Conservation (phyloP, 2,888 invertebrate species). For the Dolichomitus sp. region DNA sequence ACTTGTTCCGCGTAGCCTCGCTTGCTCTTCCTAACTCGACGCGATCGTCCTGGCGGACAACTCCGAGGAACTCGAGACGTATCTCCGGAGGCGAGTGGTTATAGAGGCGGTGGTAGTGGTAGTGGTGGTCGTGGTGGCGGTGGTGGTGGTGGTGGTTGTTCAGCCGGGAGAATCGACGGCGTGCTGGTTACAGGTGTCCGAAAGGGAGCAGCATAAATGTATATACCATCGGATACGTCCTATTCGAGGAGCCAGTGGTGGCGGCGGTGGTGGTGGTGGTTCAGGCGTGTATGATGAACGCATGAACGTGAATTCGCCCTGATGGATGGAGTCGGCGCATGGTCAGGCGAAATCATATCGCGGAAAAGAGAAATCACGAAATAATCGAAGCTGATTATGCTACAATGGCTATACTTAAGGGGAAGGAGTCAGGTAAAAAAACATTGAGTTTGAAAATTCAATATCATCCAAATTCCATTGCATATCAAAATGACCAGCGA, state of each 20-base stretch:
- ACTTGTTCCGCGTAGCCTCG: not conserved
- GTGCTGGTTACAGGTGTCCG: conserved; percentile 84
- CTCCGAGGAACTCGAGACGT: conserved; percentile 68
- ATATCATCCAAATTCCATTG: too few species aligned
- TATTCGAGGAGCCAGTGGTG: conserved; percentile 60
- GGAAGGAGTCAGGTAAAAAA: too few species aligned
- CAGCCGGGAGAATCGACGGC: conserved; percentile 72
- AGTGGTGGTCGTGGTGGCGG: conserved; percentile 22
- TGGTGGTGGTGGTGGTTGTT: conserved; percentile 38
- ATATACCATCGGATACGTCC: conserved; percentile 47
- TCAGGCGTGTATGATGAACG: conserved; percentile 68
- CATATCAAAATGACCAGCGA: too few species aligned
- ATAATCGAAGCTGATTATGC: not conserved
- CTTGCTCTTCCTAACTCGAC: conserved; percentile 29
- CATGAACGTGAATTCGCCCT: conserved; percentile 74
- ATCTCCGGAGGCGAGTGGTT: conserved; percentile 57
- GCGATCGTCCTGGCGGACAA: conserved; percentile 60
- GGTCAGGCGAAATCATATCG: conserved; percentile 58
- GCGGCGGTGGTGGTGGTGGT: conserved; percentile 68
- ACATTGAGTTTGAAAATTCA: too few species aligned
- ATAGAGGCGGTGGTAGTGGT: not conserved
- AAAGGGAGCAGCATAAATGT: conserved; percentile 70
- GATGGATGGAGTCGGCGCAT: conserved; percentile 77
- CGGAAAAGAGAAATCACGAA: not conserved
- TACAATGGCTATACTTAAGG: not conserved